Evolutionary conservation across 2,888 invertebrate genomes (phyloP).

Genomic region (Dasypolia templi): DNA sequence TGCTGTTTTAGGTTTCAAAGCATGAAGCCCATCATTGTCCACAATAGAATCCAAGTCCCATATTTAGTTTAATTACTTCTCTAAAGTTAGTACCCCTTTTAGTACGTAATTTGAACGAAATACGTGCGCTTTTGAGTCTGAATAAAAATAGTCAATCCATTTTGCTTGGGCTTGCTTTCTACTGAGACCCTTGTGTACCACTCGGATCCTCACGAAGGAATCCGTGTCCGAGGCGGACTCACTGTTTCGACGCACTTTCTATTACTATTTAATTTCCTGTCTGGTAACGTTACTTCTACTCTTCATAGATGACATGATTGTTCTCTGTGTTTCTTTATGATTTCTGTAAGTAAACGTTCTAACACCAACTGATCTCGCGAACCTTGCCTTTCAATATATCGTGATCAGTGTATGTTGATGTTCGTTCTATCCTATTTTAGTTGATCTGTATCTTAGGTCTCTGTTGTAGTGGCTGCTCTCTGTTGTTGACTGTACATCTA

Average conservation of each 20-base stretch:
- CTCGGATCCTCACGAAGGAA: slow-evolving; percentile 76
- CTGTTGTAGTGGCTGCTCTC: slow-evolving; percentile 91
- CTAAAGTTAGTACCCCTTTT: slow-evolving; percentile 79
- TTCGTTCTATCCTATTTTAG: slow-evolving; percentile 86
- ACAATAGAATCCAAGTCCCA: slow-evolving; percentile 78
- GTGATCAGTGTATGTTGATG: slow-evolving; percentile 82
- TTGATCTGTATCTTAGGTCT: slow-evolving; percentile 87
- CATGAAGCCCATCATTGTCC: slow-evolving; percentile 85
- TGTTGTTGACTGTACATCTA: slow-evolving; percentile 90
- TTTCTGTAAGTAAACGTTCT: slow-evolving; percentile 75
- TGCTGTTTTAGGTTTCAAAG: slow-evolving; percentile 84
- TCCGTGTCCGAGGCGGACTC: slow-evolving; percentile 78
- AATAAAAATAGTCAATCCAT: slow-evolving; percentile 79
- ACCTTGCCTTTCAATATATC: slow-evolving; percentile 65
- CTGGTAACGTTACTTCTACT: slow-evolving; percentile 75
- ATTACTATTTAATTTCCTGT: slow-evolving; percentile 78
- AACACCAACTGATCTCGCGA: slow-evolving; percentile 76
- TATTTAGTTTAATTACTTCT: slow-evolving; percentile 82
- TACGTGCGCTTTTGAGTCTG: slow-evolving; percentile 83
- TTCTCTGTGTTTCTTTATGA: slow-evolving; percentile 71
- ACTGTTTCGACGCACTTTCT: slow-evolving; percentile 83
- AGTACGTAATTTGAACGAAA: slow-evolving; percentile 81
- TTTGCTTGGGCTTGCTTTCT: slow-evolving; percentile 90
- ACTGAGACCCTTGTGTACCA: slow-evolving; percentile 77
- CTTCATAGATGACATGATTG: slow-evolving; percentile 72